A percentile compares a stretch with the other conserved stretches of the same genome.
Evolutionary conservation across 2,888 invertebrate genomes (phyloP).

Genomic region (Himalopsyche anomala): DNA sequence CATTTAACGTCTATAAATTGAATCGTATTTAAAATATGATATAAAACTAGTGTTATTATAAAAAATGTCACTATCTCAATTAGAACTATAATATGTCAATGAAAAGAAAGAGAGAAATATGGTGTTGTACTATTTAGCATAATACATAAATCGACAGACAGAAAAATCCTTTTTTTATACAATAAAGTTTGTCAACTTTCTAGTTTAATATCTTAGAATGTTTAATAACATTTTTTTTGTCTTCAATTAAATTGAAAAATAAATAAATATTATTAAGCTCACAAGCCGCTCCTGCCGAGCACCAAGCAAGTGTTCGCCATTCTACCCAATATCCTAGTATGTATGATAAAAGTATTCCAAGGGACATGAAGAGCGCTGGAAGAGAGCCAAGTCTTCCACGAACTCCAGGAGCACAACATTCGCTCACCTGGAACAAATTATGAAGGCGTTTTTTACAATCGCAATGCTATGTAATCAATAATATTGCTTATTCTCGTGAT

Average conservation of each 20-base stretch:
- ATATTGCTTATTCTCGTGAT: not conserved
- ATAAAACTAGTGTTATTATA: no score
- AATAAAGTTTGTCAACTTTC: no score
- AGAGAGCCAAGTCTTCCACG: conserved; percentile 81
- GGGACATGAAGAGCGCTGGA: conserved; percentile 80
- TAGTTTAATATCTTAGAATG: no score
- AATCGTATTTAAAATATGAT: no score
- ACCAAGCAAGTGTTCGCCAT: conserved; percentile 79
- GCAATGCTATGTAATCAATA: not conserved
- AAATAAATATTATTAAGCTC: conserved; percentile 63
- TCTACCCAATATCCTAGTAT: conserved; percentile 77
- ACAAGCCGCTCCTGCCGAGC: conserved; percentile 75
- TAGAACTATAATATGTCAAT: no score
- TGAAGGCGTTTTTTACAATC: not conserved
- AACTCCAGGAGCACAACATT: conserved; percentile 80
- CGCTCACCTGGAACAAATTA: conserved; percentile 75
- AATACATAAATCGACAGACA: no score
- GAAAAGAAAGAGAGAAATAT: no score
- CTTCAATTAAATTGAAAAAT: not conserved
- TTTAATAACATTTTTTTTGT: no score
- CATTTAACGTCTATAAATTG: no score
- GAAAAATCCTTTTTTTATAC: no score
- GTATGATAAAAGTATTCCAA: conserved; percentile 80
- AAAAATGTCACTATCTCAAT: no score
- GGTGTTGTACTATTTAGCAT: no score